Evolutionary conservation across 2,113 vertebrate genomes (phyloP), one percentile per base, ranked within the genome.

Genomic region (Prunella fulvescens): DNA sequence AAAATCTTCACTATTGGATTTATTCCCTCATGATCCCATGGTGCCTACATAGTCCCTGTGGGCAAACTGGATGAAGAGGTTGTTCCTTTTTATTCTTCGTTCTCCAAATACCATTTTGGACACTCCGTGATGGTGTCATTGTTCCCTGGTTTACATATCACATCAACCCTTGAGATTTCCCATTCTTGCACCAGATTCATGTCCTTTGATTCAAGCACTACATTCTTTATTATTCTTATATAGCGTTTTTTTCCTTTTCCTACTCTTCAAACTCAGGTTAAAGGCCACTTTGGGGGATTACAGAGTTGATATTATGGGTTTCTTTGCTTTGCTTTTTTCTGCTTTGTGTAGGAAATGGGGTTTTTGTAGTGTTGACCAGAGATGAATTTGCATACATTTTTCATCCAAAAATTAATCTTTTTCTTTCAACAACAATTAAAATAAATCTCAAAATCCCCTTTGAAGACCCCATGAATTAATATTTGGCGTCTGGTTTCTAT

Each of bases 401-500:
- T 95, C 88, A 93, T 84, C 72, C 86, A 60, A 92, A 90, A 93
- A 86, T 96, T 90, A 94, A 95, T 96, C 88, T 84, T 86, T 90
- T 86, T 94, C 95, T 95, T 95, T 95, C 93, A 94, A 64, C 88
- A 28, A 81, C 69, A 96, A 94, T 96, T 96, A 95, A 97, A 93
- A 90, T 94, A 95, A 96, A 95, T 81, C 90, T 74, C 95, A 74
- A 92, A 95, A 88, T 86, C 82, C 93, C 80, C 86, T 97, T 93
- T 95, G 90, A 96, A 96, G 92, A 96, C 33, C 25, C 48, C 18
- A 10, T 71, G 61, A 92, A 96, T 81, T 90, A 95, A 81, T 96
- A 96, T 94, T 88, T 86, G 88, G 95, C 69, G 73, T 96, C 96
- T 97, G 96, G 96, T 96, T 97, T 97, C 96, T 96, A 94, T 96